Evolutionary conservation across 2,113 vertebrate genomes (phyloP).

Genomic region (Platysteira castanea): DNA sequence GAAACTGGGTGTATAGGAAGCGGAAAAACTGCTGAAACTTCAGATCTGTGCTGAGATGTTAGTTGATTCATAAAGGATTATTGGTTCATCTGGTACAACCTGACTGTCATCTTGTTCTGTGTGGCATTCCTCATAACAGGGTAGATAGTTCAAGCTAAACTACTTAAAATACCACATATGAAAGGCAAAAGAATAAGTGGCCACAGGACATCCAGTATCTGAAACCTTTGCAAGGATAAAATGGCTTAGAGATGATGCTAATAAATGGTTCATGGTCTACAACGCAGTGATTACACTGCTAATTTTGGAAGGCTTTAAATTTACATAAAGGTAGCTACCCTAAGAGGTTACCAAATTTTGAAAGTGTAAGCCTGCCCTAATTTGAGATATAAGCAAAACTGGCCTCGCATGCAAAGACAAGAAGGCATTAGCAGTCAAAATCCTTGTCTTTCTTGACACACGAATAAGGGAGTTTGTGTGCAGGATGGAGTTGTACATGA

Average conservation of each 20-base stretch:
- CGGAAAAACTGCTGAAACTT: neutral
- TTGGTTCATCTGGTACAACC: neutral
- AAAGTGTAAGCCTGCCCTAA: neutral
- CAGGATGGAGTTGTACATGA: neutral
- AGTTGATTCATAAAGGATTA: neutral
- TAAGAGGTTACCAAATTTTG: neutral
- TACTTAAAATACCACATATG: neutral
- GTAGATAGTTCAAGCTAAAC: neutral
- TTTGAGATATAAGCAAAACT: neutral
- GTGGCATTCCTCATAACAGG: neutral
- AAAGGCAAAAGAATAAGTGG: neutral
- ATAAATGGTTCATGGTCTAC: neutral
- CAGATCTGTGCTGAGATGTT: neutral
- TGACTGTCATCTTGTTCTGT: neutral
- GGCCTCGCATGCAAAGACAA: neutral
- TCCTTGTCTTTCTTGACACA: neutral
- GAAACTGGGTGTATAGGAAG: neutral
- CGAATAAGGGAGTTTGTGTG: neutral
- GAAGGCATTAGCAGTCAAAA: neutral
- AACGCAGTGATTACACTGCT: neutral
- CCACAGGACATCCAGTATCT: neutral
- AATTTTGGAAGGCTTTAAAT: neutral
- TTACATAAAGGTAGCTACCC: neutral
- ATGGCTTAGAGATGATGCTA: neutral
- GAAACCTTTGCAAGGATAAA: neutral